These are phyloP conservation scores for Corella eumyota DNA, from an alignment of 23 tunicate species.

Conservation along the genomic window DNA sequence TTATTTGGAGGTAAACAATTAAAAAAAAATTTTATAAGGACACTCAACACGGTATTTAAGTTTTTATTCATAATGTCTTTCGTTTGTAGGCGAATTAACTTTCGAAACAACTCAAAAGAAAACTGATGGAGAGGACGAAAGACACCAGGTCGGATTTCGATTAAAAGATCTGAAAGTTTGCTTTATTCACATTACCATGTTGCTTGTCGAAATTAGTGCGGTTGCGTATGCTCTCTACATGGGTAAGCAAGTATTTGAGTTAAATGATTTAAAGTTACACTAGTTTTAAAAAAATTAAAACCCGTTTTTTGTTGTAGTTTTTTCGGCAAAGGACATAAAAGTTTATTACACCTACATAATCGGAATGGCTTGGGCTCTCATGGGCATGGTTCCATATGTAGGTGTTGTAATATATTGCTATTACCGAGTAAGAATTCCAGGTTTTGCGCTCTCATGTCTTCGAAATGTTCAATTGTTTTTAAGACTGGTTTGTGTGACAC, in stretches of 20 bases:
- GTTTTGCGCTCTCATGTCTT: slow-evolving; percentile 46
- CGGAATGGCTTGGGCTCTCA: slow-evolving; percentile 85
- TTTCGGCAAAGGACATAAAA: slow-evolving; percentile 33
- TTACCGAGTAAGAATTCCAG: slow-evolving; percentile 83
- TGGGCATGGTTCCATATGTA: slow-evolving; percentile 63
- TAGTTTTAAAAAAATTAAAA: too few species aligned
- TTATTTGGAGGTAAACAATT: slow-evolving; percentile 31
- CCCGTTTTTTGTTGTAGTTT: slow-evolving; percentile 15
- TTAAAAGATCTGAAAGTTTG: slow-evolving; percentile 60
- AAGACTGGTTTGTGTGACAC: slow-evolving; percentile 37
- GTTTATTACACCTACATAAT: slow-evolving; percentile 83
- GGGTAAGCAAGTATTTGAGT: slow-evolving; percentile 31
- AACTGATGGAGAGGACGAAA: slow-evolving; percentile 66
- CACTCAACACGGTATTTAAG: background rate
- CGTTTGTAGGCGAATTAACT: slow-evolving; percentile 47
- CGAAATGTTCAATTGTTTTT: slow-evolving; percentile 62
- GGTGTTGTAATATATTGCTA: slow-evolving; percentile 82
- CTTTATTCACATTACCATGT: slow-evolving; percentile 78
- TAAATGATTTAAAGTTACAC: too few species aligned
- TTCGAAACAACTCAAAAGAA: slow-evolving; percentile 80
- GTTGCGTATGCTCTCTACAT: slow-evolving; percentile 53
- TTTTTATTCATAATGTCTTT: background rate
- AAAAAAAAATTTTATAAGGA: background rate
- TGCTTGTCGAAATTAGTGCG: slow-evolving; percentile 42
- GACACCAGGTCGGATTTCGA: slow-evolving; percentile 51